Evolutionary conservation across 1,140 invertebrate genomes (phyloP).

Genomic region (Heliothis virescens): DNA sequence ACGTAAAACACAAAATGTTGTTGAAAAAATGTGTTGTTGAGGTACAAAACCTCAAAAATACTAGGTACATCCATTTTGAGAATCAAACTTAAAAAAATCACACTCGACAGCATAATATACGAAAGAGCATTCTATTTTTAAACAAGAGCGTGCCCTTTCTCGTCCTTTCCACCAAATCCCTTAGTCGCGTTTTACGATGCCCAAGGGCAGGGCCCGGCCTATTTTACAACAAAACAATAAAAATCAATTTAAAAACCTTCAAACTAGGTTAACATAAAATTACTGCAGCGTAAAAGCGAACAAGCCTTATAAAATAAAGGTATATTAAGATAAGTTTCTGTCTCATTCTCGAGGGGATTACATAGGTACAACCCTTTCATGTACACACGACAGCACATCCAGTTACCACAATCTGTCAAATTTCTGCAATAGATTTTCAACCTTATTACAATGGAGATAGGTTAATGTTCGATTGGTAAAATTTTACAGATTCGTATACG

Average conservation of each 20-base stretch:
- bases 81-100: no score
- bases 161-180: slow-evolving; percentile 6
- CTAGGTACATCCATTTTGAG: no score
- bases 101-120: no score
- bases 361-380: slow-evolving; percentile 24
- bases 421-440: no score
- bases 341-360: neutral
- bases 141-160: neutral
- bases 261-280: slow-evolving; percentile 28
- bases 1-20: no score
- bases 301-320: neutral
- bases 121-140: neutral
- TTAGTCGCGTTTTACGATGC: slow-evolving; percentile 10
- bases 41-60: no score
- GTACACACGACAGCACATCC: no score
- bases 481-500: no score
- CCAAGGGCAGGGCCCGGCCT: neutral
- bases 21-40: no score
- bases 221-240: slow-evolving; percentile 19
- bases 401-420: no score
- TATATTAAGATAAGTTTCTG: neutral
- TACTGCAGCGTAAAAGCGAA: neutral
- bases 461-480: no score
- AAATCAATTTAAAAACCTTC: slow-evolving; percentile 38
- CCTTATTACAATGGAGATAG: no score